Evolutionary conservation across 2,113 vertebrate species (phyloP).

Genomic region (Prunella fulvescens): DNA sequence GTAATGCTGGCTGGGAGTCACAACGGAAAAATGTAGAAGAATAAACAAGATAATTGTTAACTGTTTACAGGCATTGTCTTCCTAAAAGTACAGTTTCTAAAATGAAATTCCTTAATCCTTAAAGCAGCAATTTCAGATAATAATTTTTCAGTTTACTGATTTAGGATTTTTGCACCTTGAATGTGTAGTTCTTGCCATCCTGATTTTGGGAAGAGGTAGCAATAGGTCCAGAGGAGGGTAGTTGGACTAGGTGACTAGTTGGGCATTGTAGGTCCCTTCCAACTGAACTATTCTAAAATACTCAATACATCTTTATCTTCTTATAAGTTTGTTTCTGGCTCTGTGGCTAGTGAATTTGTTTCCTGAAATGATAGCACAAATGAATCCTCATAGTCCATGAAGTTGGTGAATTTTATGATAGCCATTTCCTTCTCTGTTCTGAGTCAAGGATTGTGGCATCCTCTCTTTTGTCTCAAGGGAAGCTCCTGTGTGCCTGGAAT

Average conservation of each 20-base stretch:
- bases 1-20: background rate
- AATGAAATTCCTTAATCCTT: background rate
- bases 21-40: background rate
- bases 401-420: background rate
- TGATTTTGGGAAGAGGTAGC: background rate
- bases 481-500: background rate
- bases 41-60: background rate
- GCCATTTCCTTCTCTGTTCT: background rate
- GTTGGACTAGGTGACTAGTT: background rate
- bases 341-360: background rate
- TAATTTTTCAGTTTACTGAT: background rate
- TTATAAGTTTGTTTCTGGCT: background rate
- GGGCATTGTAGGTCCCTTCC: background rate
- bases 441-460: background rate
- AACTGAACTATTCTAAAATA: background rate
- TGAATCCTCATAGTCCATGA: background rate
- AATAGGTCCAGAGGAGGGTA: background rate
- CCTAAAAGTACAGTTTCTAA: background rate
- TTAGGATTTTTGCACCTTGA: background rate
- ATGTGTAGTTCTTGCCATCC: background rate
- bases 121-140: background rate
- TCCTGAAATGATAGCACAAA: background rate
- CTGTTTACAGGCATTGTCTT: background rate
- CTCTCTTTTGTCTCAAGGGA: background rate
- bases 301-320: background rate